Base-by-base conservation (phyloP, 2,888 invertebrate species). In the Polydrusus tereticollis region DNA sequence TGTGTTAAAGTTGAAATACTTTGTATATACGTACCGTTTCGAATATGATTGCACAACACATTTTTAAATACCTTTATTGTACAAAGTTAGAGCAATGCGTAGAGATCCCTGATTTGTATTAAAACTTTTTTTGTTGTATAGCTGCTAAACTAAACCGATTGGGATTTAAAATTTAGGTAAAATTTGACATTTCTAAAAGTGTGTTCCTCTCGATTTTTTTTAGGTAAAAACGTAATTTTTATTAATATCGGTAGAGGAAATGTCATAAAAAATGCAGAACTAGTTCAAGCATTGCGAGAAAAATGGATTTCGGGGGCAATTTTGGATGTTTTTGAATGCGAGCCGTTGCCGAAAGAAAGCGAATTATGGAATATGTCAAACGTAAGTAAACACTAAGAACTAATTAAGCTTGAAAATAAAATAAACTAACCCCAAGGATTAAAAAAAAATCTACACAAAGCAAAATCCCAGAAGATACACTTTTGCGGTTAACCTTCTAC, bases 211-310 rank as follows among this genome's bases (percentile, higher is more conserved):
- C 21, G 5, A 47, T 57, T 75, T 73, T 57, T 63, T 73, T 57
- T 63, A 81, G 80, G 80, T 36, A 86, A 83, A 78, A 77, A 82
- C 58, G 79, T 87, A 14, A 84, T 89, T 38, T 87, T 90, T 75
- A 88, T 90, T n/a, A 90, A 90, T 78, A 84, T 90, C 68, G 90
- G 90, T 1, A 82, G 90, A 79, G 89, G 89, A 36, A 86, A 86
- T 73, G 81, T 90, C n/a, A 87, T 89, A 14, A 83, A 82, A 70
- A 89, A 90, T 79, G 75, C 78, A 0, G 86, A 86, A 73, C 80
- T 90, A 33, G 75, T 89, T 4, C 82, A 84, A 55, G 89, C 90
- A 10, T 77, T 90, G 36, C 82, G 87, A 59, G 80, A 86, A 29
- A 83, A 85, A 14, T 89, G 89, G 89, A 81, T 90, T 60, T 85